Percentiles rank a stretch among this genome's conserved stretches.
These are phyloP conservation scores for Sternarchorhynchus goeldii DNA, from an alignment of 2,797 vertebrate species.

Conservation along the genomic window DNA sequence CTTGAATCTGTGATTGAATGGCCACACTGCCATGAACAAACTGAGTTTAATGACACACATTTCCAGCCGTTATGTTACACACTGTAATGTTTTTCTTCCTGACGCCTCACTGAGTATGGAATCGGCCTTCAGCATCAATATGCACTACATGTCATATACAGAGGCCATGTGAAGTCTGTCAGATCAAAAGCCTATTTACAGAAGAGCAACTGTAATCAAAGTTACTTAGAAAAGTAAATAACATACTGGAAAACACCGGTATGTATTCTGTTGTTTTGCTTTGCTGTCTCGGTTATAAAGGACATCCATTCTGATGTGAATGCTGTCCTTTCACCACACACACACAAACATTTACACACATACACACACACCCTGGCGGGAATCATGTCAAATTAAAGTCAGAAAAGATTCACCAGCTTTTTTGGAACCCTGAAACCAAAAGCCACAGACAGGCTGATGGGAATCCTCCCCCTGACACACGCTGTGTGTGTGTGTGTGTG, in stretches of 20 bases:
- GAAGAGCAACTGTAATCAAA: background rate
- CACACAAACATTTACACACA: background rate
- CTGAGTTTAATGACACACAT: too few relatives aligned
- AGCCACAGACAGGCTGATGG: slow-evolving; percentile 48
- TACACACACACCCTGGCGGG: background rate
- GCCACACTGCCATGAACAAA: too few relatives aligned
- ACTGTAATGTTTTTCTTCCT: too few relatives aligned
- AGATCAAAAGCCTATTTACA: background rate
- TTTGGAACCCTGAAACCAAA: slow-evolving; percentile 40
- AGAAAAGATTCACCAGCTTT: slow-evolving; percentile 37
- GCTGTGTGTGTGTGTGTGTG: slow-evolving; percentile 40
- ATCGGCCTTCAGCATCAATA: background rate
- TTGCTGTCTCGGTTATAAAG: slow-evolving; percentile 51
- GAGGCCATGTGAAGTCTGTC: slow-evolving; percentile 1
- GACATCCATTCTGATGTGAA: slow-evolving; percentile 2
- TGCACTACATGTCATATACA: background rate
- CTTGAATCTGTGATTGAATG: background rate
- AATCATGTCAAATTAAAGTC: slow-evolving; percentile 43
- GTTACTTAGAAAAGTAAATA: background rate
- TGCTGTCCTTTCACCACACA: background rate
- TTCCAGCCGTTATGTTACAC: too few relatives aligned
- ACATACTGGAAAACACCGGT: background rate
- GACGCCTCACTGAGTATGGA: background rate
- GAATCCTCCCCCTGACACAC: slow-evolving; percentile 45
- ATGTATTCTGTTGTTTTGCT: slow-evolving; percentile 53